Conservation (phyloP, 2,797 vertebrate genomes). For the Aulostomus chinensis region DNA sequence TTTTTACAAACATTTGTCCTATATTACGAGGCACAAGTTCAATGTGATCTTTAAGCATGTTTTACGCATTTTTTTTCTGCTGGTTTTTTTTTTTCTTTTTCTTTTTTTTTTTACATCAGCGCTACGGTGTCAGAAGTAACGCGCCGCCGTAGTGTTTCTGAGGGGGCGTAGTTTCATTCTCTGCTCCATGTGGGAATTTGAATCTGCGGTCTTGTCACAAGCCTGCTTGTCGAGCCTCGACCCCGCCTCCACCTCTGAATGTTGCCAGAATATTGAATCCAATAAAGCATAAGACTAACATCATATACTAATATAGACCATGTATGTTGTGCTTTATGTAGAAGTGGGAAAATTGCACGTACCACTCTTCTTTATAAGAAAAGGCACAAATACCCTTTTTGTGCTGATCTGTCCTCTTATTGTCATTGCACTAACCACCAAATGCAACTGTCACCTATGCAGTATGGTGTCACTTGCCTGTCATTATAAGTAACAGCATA, state of each 20-base stretch:
- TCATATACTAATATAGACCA: slow-evolving; percentile 45
- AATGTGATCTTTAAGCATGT: too few species aligned
- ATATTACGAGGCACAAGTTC: too few species aligned
- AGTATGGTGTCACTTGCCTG: slow-evolving; percentile 50
- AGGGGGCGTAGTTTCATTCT: neutral
- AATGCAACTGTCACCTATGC: slow-evolving; percentile 46
- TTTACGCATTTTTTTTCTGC: too few species aligned
- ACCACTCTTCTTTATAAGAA: slow-evolving; percentile 31
- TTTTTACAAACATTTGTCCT: too few species aligned
- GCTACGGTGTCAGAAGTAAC: too few species aligned
- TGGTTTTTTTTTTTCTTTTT: too few species aligned
- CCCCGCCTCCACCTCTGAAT: too few species aligned
- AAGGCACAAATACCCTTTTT: slow-evolving; percentile 53
- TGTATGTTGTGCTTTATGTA: slow-evolving; percentile 16
- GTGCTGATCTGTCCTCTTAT: slow-evolving; percentile 43
- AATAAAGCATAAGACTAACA: slow-evolving; percentile 34
- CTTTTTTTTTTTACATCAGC: too few species aligned
- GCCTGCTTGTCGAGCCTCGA: slow-evolving; percentile 22
- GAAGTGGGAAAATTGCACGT: slow-evolving; percentile 43
- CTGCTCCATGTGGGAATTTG: neutral
- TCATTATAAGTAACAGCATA: slow-evolving; percentile 29
- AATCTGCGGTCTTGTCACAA: slow-evolving; percentile 3
- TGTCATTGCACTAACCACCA: slow-evolving; percentile 65
- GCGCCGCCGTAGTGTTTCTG: neutral
- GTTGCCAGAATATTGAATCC: slow-evolving; percentile 9